Evolutionary conservation across 2,113 vertebrate species (phyloP).

Genomic region (Cromileptes altivelis): DNA sequence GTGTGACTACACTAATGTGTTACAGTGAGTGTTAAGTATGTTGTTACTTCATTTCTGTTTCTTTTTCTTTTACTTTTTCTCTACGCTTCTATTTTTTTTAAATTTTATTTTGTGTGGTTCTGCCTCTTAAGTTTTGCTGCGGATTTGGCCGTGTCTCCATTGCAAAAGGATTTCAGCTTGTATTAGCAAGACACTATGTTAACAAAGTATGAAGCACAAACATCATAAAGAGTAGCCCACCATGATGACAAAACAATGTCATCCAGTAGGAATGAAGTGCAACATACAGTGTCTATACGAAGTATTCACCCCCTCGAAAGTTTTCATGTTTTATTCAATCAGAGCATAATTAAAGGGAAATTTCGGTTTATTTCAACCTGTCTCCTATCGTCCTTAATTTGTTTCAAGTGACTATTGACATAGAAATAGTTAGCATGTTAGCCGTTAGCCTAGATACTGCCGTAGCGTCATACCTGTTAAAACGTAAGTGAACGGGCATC

Average conservation of each 20-base stretch:
- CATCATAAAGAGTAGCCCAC: background rate
- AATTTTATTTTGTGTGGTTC: background rate
- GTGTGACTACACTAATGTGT: background rate
- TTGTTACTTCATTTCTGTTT: background rate
- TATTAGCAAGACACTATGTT: background rate
- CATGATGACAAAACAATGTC: background rate
- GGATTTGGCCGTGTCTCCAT: background rate
- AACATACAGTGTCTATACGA: background rate
- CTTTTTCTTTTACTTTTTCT: background rate
- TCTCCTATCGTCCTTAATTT: too few relatives aligned
- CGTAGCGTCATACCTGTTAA: too few relatives aligned
- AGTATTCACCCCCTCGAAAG: background rate
- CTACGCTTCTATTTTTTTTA: background rate
- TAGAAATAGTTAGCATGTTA: too few relatives aligned
- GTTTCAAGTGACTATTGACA: too few relatives aligned
- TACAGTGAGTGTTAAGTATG: background rate
- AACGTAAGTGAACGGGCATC: too few relatives aligned
- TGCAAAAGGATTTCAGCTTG: constrained; percentile 1
- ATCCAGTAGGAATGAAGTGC: background rate
- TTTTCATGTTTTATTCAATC: background rate
- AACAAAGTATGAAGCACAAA: background rate
- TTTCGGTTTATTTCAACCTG: too few relatives aligned
- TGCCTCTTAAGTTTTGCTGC: background rate
- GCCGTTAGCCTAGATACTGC: too few relatives aligned
- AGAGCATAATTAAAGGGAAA: too few relatives aligned